Evolutionary conservation across 2,888 invertebrate genomes (phyloP).

Genomic region (Zhuqinia jingwanae): DNA sequence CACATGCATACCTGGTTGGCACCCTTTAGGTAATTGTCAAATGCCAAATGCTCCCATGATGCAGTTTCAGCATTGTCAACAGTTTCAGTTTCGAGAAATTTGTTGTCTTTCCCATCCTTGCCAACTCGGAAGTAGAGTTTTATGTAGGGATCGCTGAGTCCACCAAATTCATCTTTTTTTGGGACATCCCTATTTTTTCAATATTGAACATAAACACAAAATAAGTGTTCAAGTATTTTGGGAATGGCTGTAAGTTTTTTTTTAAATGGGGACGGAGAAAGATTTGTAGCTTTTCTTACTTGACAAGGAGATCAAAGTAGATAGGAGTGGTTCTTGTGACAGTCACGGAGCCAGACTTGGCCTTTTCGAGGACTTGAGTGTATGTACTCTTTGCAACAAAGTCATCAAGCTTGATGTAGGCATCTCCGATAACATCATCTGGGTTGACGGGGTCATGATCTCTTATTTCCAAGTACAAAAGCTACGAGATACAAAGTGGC

Average conservation of each 20-base stretch:
- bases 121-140: conserved; percentile 75
- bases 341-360: conserved; percentile 71
- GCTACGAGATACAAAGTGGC: neutral
- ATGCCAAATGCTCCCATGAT: conserved; percentile 70
- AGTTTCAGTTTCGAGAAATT: conserved; percentile 68
- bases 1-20: conserved; percentile 67
- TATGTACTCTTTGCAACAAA: conserved; percentile 65
- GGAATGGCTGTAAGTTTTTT: neutral
- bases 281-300: conserved; percentile 50
- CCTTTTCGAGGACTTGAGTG: conserved; percentile 63
- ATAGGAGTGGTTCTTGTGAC: conserved; percentile 74
- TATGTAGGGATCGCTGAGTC: conserved; percentile 72
- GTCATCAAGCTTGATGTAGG: conserved; percentile 70
- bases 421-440: conserved; percentile 72
- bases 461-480: conserved; percentile 72
- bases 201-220: neutral
- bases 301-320: conserved; percentile 67
- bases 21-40: conserved; percentile 73
- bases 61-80: conserved; percentile 71
- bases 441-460: conserved; percentile 76
- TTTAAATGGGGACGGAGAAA: too few relatives aligned
- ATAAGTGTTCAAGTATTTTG: neutral
- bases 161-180: conserved; percentile 71
- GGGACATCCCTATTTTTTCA: conserved; percentile 68
- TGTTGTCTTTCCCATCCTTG: conserved; percentile 71